Conservation (phyloP, 2,113 vertebrate species). For the Trachemys scripta region DNA sequence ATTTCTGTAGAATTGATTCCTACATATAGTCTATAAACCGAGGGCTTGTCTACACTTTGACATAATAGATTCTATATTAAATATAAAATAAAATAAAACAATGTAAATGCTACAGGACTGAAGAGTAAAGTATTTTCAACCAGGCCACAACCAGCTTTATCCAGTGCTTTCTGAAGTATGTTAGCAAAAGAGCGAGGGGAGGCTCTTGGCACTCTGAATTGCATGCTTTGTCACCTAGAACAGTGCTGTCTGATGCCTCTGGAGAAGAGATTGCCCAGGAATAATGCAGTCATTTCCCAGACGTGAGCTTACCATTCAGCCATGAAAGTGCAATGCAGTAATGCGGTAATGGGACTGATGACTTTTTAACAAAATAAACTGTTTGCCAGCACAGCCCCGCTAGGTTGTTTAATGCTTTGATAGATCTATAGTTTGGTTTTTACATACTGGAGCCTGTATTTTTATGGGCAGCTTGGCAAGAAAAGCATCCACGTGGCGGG, state of each 20-base stretch:
- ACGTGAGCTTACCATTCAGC: accelerated
- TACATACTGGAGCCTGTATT: accelerated
- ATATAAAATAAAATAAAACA: too few relatives aligned
- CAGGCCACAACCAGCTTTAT: background rate
- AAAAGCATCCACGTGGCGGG: background rate
- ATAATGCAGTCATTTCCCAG: background rate
- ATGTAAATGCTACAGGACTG: background rate
- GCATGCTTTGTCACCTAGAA: background rate
- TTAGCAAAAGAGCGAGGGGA: background rate
- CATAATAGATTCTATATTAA: too few relatives aligned
- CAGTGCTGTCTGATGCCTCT: background rate
- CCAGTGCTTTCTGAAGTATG: background rate
- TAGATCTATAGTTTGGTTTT: background rate
- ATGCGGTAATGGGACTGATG: accelerated
- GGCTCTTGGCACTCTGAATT: background rate
- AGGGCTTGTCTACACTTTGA: too few relatives aligned
- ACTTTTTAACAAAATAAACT: background rate
- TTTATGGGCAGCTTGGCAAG: background rate
- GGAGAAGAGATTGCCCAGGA: background rate
- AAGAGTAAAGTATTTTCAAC: background rate
- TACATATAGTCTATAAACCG: too few relatives aligned
- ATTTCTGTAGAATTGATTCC: too few relatives aligned
- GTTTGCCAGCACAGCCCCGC: accelerated
- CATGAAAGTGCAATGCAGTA: background rate
- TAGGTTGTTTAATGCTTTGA: accelerated